Conservation (phyloP, 2,797 vertebrate genomes). For the Gymnothorax javanicus region DNA sequence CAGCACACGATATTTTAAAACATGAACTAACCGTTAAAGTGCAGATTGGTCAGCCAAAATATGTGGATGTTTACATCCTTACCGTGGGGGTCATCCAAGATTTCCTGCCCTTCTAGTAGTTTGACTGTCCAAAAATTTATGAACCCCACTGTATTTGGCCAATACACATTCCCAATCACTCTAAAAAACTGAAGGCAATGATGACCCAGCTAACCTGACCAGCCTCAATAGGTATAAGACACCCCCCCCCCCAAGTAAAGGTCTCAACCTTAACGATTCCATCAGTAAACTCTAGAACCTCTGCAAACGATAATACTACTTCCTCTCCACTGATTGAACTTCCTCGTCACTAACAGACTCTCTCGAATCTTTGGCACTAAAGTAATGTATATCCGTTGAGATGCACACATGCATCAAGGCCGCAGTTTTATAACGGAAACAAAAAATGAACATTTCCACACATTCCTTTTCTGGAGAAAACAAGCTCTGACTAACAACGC, state of each 20-base stretch:
- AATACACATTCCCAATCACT: not conserved
- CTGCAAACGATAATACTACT: not conserved
- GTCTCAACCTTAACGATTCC: not conserved
- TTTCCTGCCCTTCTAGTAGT: too few species aligned
- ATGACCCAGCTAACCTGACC: too few species aligned
- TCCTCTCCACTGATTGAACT: not conserved
- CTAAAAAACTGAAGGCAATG: not conserved
- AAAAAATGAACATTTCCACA: not conserved
- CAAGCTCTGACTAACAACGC: not conserved
- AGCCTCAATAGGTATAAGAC: too few species aligned
- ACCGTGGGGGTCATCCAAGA: too few species aligned
- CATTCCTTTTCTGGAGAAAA: too few species aligned
- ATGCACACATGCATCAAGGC: too few species aligned
- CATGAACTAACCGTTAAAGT: too few species aligned
- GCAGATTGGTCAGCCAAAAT: too few species aligned
- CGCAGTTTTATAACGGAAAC: not conserved
- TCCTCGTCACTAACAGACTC: not conserved
- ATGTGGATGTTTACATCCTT: too few species aligned
- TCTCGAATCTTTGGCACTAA: not conserved
- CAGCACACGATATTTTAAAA: too few species aligned
- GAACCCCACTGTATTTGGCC: not conserved
- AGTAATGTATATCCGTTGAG: not conserved
- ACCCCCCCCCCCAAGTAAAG: not conserved
- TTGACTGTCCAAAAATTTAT: too few species aligned
- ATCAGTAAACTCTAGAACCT: not conserved